Evolutionary conservation across 1,140 invertebrate genomes (phyloP).

Genomic region (Platyscapa corneri): DNA sequence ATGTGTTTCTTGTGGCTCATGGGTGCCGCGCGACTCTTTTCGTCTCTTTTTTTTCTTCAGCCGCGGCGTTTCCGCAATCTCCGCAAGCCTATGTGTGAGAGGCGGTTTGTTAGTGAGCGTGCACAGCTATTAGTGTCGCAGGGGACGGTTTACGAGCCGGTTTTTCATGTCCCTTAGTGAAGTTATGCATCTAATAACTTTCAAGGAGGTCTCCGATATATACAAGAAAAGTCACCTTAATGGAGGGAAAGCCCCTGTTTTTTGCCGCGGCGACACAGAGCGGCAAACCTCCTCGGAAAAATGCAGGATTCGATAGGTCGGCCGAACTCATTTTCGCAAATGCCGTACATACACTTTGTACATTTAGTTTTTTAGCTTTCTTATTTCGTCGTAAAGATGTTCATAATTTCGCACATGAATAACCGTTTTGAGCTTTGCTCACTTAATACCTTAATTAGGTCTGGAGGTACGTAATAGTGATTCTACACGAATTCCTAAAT

Average conservation of each 20-base stretch:
- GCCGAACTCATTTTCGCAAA: neutral
- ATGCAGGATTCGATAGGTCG: slow-evolving; percentile 17
- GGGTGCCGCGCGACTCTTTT: slow-evolving; percentile 13
- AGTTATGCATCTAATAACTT: slow-evolving; percentile 52
- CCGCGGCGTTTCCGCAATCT: slow-evolving; percentile 48
- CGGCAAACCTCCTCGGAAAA: neutral
- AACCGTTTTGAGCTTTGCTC: neutral
- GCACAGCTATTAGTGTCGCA: slow-evolving; percentile 44
- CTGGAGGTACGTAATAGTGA: neutral
- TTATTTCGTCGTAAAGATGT: slow-evolving; percentile 3
- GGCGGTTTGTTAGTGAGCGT: neutral
- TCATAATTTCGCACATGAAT: slow-evolving; percentile 22
- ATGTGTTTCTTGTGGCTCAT: slow-evolving; percentile 1
- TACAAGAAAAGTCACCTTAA: slow-evolving; percentile 39
- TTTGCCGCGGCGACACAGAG: neutral
- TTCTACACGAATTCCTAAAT: slow-evolving; percentile 7
- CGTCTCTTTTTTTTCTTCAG: neutral
- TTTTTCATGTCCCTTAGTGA: slow-evolving; percentile 50
- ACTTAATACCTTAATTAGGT: slow-evolving; percentile 28
- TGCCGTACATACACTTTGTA: neutral
- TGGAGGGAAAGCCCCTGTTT: slow-evolving; percentile 31
- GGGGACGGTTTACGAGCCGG: slow-evolving; percentile 51
- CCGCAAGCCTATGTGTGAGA: neutral
- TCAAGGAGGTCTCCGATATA: slow-evolving; percentile 17
- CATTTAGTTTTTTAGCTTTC: neutral